Base-by-base conservation (phyloP, 2,113 vertebrate genomes). In the Odocoileus hemionus region DNA sequence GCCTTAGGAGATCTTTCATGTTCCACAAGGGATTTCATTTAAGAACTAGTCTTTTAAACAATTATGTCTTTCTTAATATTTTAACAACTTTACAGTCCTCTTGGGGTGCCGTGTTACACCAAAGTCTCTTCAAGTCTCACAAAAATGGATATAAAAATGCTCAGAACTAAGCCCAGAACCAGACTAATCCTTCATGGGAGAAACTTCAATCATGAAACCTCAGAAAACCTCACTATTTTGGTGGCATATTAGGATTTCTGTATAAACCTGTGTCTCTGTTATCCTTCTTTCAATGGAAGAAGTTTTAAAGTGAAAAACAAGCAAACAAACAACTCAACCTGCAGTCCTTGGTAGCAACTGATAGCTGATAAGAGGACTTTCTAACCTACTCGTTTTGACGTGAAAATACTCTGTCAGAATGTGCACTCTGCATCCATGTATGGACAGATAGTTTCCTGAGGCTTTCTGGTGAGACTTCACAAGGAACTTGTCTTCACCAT, bases 21-120 rank as follows among this genome's bases (percentile, higher is more conserved):
- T 97, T 97, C 74, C 97, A 96, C 90, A 15, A 93, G 98, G 97
- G 97, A 98, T 74, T 97, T 97, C 89, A 88, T 97, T 98, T 98
- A 98, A 98, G 97, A 98, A 96, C 96, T 97, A 78, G 67, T 93
- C 78, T 98, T 98, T 97, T 97, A 98, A 98, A 98, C 93, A 98
- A 86, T 85, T 98, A 52, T 98, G 90, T 98, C 97, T 98, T 98
- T 98, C 96, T 97, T 98, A 98, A 98, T 97, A 98, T 97, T 98
- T 98, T 98, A 98, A 98, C 92, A 98, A 95, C 45, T 98, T 98
- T 96, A 98, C 14, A 98, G 98, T 98, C 60, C 93, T 98, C 92
- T 94, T 97, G 93, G 55, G 95, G 13, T 93, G 23, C 4, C 26
- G n/a, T 86, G 60, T 86, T 93, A 91, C 43, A 86, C 64, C 96